phyloP scores from a whole-genome alignment of 2,888 invertebrate species.

The Rhagium mordax region DNA sequence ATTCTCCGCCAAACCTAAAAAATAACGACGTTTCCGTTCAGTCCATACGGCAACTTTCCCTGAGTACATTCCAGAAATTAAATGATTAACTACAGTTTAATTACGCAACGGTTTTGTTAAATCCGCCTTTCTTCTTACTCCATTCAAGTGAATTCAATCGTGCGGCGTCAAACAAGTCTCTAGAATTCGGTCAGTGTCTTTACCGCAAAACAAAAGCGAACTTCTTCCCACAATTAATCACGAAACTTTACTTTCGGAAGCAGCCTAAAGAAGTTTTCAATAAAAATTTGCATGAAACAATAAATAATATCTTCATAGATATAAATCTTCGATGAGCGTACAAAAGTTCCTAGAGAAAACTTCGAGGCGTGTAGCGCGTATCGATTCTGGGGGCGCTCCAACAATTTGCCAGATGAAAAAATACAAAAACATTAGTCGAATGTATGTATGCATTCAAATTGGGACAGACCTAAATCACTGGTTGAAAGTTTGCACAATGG shows the following conservation, averaged over 20 bases:
- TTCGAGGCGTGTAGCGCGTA: background rate
- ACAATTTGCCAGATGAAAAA: background rate
- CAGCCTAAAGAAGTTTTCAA: constrained; percentile 12
- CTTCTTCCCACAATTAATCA: constrained; percentile 9
- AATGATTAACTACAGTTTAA: background rate
- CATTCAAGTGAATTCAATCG: background rate
- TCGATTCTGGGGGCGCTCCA: constrained; percentile 14
- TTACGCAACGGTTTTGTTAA: background rate
- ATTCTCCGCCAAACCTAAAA: no score
- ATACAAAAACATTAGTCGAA: background rate
- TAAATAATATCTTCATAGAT: constrained; percentile 20
- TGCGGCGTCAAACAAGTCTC: background rate
- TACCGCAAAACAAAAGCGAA: background rate
- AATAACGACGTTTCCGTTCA: no score
- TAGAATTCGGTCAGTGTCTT: background rate
- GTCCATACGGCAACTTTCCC: no score
- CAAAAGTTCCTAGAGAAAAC: constrained; percentile 1
- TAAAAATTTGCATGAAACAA: constrained; percentile 22
- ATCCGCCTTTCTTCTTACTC: background rate
- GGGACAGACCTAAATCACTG: background rate
- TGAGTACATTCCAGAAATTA: background rate
- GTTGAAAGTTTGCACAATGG: background rate
- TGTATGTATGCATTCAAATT: background rate
- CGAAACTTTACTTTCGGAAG: background rate
- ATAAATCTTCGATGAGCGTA: constrained; percentile 9